Conservation (phyloP, 2,888 invertebrate species). For the Epinotia bilunana region DNA sequence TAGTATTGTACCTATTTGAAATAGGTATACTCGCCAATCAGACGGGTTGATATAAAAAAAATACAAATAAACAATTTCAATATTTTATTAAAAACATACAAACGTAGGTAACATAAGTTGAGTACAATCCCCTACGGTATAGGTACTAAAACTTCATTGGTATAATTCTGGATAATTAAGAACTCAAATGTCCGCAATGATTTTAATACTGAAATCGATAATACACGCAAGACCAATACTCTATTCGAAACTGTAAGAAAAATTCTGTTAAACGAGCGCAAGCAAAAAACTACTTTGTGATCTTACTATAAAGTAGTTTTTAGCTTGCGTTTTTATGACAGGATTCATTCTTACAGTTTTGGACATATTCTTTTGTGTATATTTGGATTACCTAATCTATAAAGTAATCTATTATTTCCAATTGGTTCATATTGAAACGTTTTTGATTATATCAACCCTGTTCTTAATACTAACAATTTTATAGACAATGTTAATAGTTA, state of each 20-base stretch:
- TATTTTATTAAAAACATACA: slow-evolving; percentile 10
- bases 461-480: not conserved
- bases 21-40: no score
- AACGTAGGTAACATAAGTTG: slow-evolving; percentile 1
- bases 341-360: no score
- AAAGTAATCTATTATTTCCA: not conserved
- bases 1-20: no score
- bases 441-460: not conserved
- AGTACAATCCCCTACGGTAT: not conserved
- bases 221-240: not conserved
- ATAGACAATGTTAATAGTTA: not conserved
- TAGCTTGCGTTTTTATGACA: no score
- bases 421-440: not conserved
- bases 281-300: no score
- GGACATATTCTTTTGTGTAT: not conserved
- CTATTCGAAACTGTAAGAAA: no score
- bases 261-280: no score
- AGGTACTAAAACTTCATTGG: not conserved
- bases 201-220: not conserved
- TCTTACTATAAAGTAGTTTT: no score
- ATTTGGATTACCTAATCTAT: not conserved
- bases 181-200: not conserved
- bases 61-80: not conserved
- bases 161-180: not conserved
- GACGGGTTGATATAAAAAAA: not conserved